Base-by-base conservation (phyloP, 2,113 vertebrate genomes). In the Myotis yumanensis region DNA sequence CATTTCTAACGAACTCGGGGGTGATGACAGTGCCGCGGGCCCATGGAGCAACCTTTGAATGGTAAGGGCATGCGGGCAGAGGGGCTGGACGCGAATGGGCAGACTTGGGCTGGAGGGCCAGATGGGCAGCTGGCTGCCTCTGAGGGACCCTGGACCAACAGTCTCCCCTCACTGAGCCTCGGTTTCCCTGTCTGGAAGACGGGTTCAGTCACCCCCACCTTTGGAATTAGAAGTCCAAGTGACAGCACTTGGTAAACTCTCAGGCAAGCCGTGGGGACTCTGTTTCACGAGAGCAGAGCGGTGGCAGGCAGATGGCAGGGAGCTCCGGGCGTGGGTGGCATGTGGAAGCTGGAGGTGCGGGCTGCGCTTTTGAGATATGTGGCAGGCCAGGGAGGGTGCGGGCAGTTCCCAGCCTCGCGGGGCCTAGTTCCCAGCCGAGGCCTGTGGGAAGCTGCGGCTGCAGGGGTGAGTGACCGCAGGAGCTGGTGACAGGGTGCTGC, bases 231-330 rank as follows among this genome's bases (percentile, higher is more conserved):
- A 80, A 82, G 71, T 69, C 22, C 4, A 17, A 32, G 25, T 18
- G 32, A 40, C 11, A 59, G 57, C 15, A 32, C 79, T 64, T 51
- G 11, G 86, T 69, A 35, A 92, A 72, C 71, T 66, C 82, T 4
- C 10, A 71, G 75, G 68, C 46, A 1, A 40, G 22, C 66, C 8
- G 0, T 35, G 92, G 69, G 75, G 77, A 90, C 72, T 86, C 28
- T 76, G 69, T 71, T 73, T 68, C 52, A 2, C 0, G 0, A 69
- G 95, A 83, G 71, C 64, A 69, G 90, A 90, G 86, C 17, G n/a
- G 85, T 18, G 90, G 76, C 85, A 16, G 87, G 80, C 89, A 91
- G 89, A 86, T 82, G 72, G 93, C 37, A 17, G 92, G 92, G 54
- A 93, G 51, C 66, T 57, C 91, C 0, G 22, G 64, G 84, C 9